phyloP scores from a whole-genome alignment of 2,113 vertebrate species.

The Forbesichthys agassizii region DNA sequence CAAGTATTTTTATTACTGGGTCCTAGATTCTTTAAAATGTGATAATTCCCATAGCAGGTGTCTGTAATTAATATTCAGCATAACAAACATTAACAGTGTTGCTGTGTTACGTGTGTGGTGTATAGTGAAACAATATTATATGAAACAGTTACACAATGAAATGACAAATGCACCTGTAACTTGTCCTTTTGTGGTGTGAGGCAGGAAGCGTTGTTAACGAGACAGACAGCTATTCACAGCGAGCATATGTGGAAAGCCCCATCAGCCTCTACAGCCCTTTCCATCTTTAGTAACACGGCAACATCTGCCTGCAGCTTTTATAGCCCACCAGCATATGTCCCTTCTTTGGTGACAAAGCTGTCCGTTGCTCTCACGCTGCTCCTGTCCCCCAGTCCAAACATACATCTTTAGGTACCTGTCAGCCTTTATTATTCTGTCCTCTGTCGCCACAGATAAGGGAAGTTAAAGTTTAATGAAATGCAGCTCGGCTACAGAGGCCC shows the following conservation, averaged over 20 bases:
- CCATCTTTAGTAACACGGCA: conserved; percentile 71
- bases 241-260: conserved; percentile 64
- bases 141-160: conserved; percentile 4
- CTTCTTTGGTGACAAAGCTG: conserved; percentile 75
- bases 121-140: not conserved
- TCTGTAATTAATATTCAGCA: conserved; percentile 37
- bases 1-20: conserved; percentile 44
- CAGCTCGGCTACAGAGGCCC: conserved; percentile 73
- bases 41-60: conserved; percentile 27
- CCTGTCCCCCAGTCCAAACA: conserved; percentile 67
- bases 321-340: conserved; percentile 70
- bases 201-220: conserved; percentile 36
- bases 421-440: conserved; percentile 78
- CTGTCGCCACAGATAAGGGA: conserved; percentile 72
- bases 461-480: conserved; percentile 82
- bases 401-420: conserved; percentile 77
- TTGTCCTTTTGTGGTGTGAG: conserved; percentile 28
- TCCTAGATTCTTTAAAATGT: conserved; percentile 8
- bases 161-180: conserved; percentile 36
- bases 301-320: conserved; percentile 79
- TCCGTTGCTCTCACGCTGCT: conserved; percentile 66
- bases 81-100: conserved; percentile 4
- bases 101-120: not conserved
- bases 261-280: conserved; percentile 65
- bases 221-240: conserved; percentile 66